Evolutionary conservation across 92 coral and sea anemone species (phyloP).

Genomic region (Porites rus): DNA sequence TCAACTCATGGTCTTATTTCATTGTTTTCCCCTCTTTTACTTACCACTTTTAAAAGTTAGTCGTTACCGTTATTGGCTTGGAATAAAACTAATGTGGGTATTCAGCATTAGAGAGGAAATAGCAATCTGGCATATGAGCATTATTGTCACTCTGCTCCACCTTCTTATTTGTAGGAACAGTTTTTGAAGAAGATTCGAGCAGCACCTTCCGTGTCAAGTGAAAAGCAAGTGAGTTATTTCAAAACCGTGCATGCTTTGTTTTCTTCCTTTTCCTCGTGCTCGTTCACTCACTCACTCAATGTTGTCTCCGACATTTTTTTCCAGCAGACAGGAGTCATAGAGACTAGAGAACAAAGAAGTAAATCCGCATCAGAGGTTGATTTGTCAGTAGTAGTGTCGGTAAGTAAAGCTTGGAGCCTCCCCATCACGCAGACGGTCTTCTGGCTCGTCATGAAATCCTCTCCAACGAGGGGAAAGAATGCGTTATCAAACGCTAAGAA

Average conservation of each 20-base stretch:
- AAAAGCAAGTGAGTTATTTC: background rate
- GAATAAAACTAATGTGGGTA: no score
- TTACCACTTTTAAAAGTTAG: no score
- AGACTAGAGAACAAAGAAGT: constrained; percentile 33
- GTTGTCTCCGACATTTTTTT: background rate
- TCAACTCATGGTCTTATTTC: no score
- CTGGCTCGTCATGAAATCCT: no score
- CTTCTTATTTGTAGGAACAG: constrained; percentile 59
- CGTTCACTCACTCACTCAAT: background rate
- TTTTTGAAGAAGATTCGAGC: constrained; percentile 81
- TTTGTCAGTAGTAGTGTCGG: constrained; percentile 56
- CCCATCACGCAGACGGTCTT: no score
- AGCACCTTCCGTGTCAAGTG: constrained; percentile 36
- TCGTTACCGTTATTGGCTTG: no score
- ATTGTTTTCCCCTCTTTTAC: no score
- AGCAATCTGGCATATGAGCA: background rate
- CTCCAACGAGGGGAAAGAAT: no score
- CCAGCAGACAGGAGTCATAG: constrained; percentile 15
- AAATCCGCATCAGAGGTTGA: constrained; percentile 62
- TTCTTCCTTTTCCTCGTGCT: background rate
- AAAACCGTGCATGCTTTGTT: background rate
- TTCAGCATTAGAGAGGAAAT: no score
- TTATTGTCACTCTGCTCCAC: background rate
- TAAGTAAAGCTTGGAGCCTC: constrained; percentile 10
- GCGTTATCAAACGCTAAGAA: no score